These are phyloP conservation scores for Rhizoglyphus robini DNA, from an alignment of 1,140 invertebrate species.

Conservation along the genomic window DNA sequence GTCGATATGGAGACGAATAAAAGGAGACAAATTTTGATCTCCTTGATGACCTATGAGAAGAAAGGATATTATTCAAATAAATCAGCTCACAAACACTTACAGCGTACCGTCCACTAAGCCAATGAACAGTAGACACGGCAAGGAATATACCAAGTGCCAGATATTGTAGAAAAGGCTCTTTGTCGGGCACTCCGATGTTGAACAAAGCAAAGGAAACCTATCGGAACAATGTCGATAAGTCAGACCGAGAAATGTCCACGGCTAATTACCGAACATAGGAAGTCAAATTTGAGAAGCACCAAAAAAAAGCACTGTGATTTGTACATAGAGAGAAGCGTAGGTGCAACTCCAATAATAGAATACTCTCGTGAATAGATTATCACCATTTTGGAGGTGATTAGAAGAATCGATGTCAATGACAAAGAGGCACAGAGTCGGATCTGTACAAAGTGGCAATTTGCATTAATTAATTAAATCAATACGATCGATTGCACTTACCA, in stretches of 20 bases:
- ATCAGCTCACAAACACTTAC: too few relatives aligned
- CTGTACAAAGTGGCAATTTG: not conserved
- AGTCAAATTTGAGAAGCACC: constrained; percentile 18
- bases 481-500: not conserved
- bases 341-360: constrained; percentile 18
- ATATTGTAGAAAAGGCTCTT: constrained; percentile 7
- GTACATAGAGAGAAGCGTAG: constrained; percentile 12
- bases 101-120: constrained; percentile 10
- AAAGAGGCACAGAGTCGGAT: constrained; percentile 5
- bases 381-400: constrained; percentile 12
- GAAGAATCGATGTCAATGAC: constrained; percentile 16
- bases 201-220: constrained; percentile 18
- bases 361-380: constrained; percentile 15
- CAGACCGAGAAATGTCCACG: too few relatives aligned
- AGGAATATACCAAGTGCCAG: not conserved
- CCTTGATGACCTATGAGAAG: constrained; percentile 15
- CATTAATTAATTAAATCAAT: not conserved
- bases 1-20: constrained; percentile 11
- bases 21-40: constrained; percentile 4
- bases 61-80: too few relatives aligned
- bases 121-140: constrained; percentile 2
- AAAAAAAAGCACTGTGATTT: constrained; percentile 15
- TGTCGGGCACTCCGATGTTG: constrained; percentile 6
- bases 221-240: too few relatives aligned
- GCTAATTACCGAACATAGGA: constrained; percentile 15